Evolutionary conservation across 2,113 vertebrate genomes (phyloP).

Genomic region (Chiloscyllium plagiosum): DNA sequence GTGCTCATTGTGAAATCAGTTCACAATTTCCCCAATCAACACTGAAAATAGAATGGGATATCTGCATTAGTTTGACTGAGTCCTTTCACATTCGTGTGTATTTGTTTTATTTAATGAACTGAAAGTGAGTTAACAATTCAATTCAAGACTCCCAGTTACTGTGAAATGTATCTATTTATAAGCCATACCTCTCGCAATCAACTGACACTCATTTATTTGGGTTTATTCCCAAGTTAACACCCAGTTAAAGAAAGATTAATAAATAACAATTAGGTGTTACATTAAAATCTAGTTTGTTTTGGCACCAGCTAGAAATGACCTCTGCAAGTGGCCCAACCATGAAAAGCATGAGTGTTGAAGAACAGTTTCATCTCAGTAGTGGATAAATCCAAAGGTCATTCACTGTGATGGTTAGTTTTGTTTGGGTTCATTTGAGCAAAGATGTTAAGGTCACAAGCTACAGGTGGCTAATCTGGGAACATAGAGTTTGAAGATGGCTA

Average conservation of each 20-base stretch:
- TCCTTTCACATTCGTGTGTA: neutral
- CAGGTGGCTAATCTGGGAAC: neutral
- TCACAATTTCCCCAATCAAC: neutral
- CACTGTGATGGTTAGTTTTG: constrained; percentile 30
- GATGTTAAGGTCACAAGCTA: neutral
- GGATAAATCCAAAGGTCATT: constrained; percentile 34
- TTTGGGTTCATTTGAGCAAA: neutral
- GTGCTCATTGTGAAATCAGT: neutral
- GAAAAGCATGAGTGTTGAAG: neutral
- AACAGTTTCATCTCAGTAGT: constrained; percentile 15
- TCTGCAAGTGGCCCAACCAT: neutral
- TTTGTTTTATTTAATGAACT: constrained; percentile 39
- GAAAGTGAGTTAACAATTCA: constrained; percentile 54
- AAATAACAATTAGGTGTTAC: constrained; percentile 51
- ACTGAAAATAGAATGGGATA: neutral
- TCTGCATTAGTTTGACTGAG: neutral
- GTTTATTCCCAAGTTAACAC: constrained; percentile 61
- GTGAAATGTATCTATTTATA: constrained; percentile 46
- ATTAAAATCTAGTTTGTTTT: constrained; percentile 49
- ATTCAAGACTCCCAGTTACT: constrained; percentile 42
- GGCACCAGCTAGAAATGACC: constrained; percentile 42
- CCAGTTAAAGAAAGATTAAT: constrained; percentile 62
- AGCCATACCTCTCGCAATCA: constrained; percentile 44
- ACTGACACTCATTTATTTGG: constrained; percentile 47
- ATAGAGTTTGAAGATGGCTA: neutral